Percentiles rank a stretch among this genome's conserved stretches.
These are phyloP conservation scores for Melieria omissa DNA, from an alignment of 2,888 invertebrate species.

Conservation along the genomic window DNA sequence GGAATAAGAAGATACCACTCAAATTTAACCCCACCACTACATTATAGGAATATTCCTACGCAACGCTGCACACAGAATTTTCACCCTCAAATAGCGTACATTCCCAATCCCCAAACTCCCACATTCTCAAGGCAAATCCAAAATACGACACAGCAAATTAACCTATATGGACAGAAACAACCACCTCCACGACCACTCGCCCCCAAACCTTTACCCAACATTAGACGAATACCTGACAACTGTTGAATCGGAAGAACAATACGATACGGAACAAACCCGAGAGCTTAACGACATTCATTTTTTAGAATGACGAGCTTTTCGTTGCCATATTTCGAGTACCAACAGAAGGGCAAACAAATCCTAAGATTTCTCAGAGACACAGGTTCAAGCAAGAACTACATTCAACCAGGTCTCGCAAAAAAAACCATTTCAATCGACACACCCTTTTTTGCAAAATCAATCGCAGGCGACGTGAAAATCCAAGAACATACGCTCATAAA, in stretches of 20 bases:
- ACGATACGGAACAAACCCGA: not conserved
- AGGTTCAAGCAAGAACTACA: not conserved
- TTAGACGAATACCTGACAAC: too few relatives aligned
- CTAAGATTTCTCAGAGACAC: not conserved
- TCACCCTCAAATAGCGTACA: conserved; percentile 27
- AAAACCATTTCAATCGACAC: not conserved
- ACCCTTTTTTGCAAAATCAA: not conserved
- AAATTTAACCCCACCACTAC: not conserved
- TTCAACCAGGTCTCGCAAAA: not conserved
- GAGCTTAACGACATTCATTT: conserved; percentile 17
- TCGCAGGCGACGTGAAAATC: conserved; percentile 10
- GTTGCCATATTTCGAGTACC: conserved; percentile 18
- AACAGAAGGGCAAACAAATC: conserved; percentile 24
- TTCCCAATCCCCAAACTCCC: conserved; percentile 13
- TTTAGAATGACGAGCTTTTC: conserved; percentile 23
- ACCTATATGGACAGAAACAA: not conserved
- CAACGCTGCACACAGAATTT: conserved; percentile 23
- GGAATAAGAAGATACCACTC: conserved; percentile 19
- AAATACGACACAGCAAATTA: conserved; percentile 1
- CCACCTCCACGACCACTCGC: conserved; percentile 18
- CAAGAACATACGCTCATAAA: conserved; percentile 14
- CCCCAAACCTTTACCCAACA: too few relatives aligned
- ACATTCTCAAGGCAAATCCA: conserved; percentile 9
- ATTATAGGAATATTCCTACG: conserved; percentile 1
- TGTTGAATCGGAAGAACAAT: too few relatives aligned